Evolutionary conservation across 2,888 invertebrate species (phyloP).

Genomic region (Watsonalla cultraria): DNA sequence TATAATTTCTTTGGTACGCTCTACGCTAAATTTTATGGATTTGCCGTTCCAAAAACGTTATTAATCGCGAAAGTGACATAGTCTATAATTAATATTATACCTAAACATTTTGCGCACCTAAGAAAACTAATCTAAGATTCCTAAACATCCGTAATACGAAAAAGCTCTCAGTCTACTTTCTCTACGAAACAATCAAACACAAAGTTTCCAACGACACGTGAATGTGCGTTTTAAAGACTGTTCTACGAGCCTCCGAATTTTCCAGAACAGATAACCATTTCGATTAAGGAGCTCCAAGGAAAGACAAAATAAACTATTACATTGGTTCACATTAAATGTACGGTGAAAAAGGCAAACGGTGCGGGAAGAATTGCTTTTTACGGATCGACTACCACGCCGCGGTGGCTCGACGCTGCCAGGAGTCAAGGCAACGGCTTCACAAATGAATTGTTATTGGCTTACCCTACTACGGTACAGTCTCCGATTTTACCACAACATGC

Average conservation of each 20-base stretch:
- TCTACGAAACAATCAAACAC: too few species aligned
- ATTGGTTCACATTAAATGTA: conserved; percentile 67
- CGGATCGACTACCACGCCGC: conserved; percentile 67
- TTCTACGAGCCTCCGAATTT: not conserved
- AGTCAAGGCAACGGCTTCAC: conserved; percentile 12
- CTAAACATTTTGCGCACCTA: too few species aligned
- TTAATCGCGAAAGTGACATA: too few species aligned
- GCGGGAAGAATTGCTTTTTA: conserved; percentile 73
- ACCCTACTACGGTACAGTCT: conserved; percentile 48
- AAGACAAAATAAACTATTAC: conserved; percentile 51
- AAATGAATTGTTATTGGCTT: conserved; percentile 69
- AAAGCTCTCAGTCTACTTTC: too few species aligned
- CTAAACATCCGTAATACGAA: too few species aligned
- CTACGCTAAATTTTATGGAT: too few species aligned
- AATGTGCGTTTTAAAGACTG: too few species aligned
- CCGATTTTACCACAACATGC: conserved; percentile 38
- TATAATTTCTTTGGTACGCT: too few species aligned
- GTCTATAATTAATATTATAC: too few species aligned
- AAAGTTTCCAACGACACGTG: too few species aligned
- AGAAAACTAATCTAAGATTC: too few species aligned
- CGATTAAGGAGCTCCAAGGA: conserved; percentile 22
- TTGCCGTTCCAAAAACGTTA: too few species aligned
- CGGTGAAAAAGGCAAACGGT: conserved; percentile 67
- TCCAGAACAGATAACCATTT: conserved; percentile 7
- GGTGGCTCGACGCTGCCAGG: conserved; percentile 41